These are phyloP conservation scores for Arvicanthis niloticus DNA, from an alignment of 2,113 vertebrate genomes.

Conservation along the genomic window DNA sequence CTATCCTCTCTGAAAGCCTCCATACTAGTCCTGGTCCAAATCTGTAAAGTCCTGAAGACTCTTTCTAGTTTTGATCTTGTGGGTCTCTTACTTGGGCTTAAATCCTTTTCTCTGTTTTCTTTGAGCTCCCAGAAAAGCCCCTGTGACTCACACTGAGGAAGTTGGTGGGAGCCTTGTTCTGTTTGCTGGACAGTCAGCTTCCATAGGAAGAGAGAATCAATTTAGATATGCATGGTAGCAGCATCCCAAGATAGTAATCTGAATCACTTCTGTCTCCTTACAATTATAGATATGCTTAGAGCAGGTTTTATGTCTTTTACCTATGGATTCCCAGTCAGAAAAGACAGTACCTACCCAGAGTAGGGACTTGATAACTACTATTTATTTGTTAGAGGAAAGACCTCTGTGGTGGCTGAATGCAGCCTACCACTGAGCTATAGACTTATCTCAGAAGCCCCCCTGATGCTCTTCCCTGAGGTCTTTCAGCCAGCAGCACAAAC, in stretches of 20 bases:
- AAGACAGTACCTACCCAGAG: neutral
- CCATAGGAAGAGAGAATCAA: neutral
- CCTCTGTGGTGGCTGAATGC: neutral
- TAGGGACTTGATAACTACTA: neutral
- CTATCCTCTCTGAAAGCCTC: neutral
- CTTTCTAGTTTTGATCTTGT: neutral
- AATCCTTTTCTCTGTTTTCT: neutral
- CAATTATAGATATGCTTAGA: neutral
- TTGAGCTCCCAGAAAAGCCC: neutral
- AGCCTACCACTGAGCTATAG: neutral
- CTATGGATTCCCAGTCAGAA: neutral
- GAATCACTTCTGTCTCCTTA: neutral
- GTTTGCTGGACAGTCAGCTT: neutral
- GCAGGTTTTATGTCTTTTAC: neutral
- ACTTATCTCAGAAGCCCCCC: neutral
- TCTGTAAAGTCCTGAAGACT: neutral
- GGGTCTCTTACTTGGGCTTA: neutral
- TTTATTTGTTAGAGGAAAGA: slow-evolving; percentile 1
- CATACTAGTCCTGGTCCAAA: neutral
- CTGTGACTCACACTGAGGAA: neutral
- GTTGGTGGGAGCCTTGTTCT: neutral
- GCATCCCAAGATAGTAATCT: neutral
- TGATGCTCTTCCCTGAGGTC: neutral
- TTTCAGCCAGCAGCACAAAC: neutral
- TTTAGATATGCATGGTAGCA: neutral